Percentiles rank a stretch among this genome's conserved stretches.
These are phyloP conservation scores for Drosophila ercepeae DNA, from an alignment of 1,140 invertebrate genomes.

Conservation along the genomic window DNA sequence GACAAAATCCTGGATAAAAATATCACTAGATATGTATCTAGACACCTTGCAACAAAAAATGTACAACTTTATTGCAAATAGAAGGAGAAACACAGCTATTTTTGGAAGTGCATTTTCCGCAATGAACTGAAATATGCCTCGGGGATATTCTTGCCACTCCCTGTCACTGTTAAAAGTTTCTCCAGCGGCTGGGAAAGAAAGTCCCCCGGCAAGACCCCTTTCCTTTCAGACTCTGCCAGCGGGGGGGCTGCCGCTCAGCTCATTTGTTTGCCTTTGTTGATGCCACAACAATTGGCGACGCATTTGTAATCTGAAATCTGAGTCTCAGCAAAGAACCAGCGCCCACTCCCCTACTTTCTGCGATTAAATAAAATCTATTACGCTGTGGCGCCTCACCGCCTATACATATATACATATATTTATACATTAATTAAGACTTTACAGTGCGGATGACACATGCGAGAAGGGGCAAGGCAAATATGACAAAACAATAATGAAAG, in stretches of 20 bases:
- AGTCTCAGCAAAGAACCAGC: constrained; percentile 64
- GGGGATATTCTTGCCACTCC: constrained; percentile 30
- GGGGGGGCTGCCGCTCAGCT: constrained; percentile 25
- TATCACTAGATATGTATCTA: too few species aligned
- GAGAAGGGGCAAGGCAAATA: constrained; percentile 53
- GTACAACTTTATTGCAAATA: too few species aligned
- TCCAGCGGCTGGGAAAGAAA: constrained; percentile 25
- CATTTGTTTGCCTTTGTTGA: constrained; percentile 78
- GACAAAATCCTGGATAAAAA: too few species aligned
- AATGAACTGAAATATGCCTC: constrained; percentile 22
- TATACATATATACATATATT: constrained; percentile 71
- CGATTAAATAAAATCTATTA: constrained; percentile 82
- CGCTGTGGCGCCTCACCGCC: constrained; percentile 45
- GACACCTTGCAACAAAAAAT: too few species aligned
- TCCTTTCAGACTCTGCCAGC: constrained; percentile 15
- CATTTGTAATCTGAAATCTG: constrained; percentile 25
- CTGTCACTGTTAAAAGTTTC: constrained; percentile 52
- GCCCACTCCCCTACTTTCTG: constrained; percentile 33
- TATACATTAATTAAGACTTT: constrained; percentile 81
- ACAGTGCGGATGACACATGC: constrained; percentile 68
- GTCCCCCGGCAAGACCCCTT: constrained; percentile 23
- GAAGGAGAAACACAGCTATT: neutral
- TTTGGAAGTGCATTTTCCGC: constrained; percentile 17
- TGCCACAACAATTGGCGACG: constrained; percentile 72
- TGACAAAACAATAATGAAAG: constrained; percentile 82